Evolutionary conservation across 2,888 invertebrate genomes (phyloP).

Genomic region (Phalera bucephala): DNA sequence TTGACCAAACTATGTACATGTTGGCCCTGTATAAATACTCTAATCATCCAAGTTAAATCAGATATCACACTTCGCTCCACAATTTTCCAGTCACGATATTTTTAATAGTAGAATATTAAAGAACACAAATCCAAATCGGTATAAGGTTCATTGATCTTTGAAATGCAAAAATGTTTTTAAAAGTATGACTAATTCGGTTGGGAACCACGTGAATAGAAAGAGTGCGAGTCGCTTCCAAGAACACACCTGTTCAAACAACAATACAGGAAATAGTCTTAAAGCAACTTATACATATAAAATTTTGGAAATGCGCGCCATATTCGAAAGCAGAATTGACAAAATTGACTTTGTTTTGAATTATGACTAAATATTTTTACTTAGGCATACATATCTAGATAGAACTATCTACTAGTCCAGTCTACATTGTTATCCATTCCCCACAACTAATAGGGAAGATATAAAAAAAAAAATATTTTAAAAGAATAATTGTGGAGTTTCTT

Average conservation of each 20-base stretch:
- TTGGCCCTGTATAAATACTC: not conserved
- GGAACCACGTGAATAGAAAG: constrained; percentile 36
- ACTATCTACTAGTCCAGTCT: no score
- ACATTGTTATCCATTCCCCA: no score
- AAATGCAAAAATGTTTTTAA: constrained; percentile 42
- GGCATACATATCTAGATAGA: no score
- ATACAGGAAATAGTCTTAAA: constrained; percentile 17
- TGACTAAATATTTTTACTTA: no score
- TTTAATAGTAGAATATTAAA: constrained; percentile 18
- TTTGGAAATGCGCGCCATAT: not conserved
- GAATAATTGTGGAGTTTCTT: no score
- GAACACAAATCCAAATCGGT: constrained; percentile 25
- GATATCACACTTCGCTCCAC: constrained; percentile 11
- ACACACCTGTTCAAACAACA: constrained; percentile 45
- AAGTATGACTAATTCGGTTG: constrained; percentile 54
- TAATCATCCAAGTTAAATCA: constrained; percentile 5
- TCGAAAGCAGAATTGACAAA: not conserved
- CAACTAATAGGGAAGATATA: no score
- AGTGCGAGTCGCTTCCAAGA: constrained; percentile 29
- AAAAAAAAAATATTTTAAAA: no score
- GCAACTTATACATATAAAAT: not conserved
- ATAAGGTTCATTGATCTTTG: constrained; percentile 43
- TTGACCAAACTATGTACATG: no score
- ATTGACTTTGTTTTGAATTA: no score
- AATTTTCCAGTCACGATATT: constrained; percentile 32